Conservation (phyloP, 1,140 invertebrate genomes). For the Anadara kagoshimensis region DNA sequence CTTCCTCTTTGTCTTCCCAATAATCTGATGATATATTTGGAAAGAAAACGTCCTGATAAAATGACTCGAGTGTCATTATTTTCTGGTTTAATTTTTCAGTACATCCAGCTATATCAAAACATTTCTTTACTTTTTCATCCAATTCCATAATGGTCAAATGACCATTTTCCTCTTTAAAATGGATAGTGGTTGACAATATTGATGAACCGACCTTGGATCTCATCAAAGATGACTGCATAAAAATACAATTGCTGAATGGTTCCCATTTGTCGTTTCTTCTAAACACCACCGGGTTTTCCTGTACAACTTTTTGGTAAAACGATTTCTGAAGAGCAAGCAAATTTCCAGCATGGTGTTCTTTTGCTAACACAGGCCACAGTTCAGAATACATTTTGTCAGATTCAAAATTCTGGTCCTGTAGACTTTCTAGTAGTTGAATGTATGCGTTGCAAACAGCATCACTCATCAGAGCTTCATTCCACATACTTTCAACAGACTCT, state of each 20-base stretch:
- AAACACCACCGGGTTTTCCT: slow-evolving; percentile 4
- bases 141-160: slow-evolving; percentile 17
- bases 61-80: slow-evolving; percentile 20
- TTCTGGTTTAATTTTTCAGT: slow-evolving; percentile 11
- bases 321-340: background rate
- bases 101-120: slow-evolving; percentile 10
- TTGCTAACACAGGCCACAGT: background rate
- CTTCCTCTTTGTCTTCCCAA: background rate
- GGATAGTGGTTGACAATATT: slow-evolving; percentile 14
- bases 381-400: slow-evolving; percentile 8
- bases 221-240: slow-evolving; percentile 26
- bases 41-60: slow-evolving; percentile 34
- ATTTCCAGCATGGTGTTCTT: background rate
- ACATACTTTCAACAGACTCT: slow-evolving; percentile 11
- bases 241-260: slow-evolving; percentile 17
- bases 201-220: slow-evolving; percentile 5
- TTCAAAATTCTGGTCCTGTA: background rate
- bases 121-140: slow-evolving; percentile 5
- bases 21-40: slow-evolving; percentile 25
- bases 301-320: background rate
- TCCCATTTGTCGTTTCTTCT: slow-evolving; percentile 11
- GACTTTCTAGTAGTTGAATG: slow-evolving; percentile 9
- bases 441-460: slow-evolving; percentile 32
- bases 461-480: slow-evolving; percentile 23
- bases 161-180: background rate